phyloP scores from a whole-genome alignment of 2,888 invertebrate species.

The Dascillus cervinus region DNA sequence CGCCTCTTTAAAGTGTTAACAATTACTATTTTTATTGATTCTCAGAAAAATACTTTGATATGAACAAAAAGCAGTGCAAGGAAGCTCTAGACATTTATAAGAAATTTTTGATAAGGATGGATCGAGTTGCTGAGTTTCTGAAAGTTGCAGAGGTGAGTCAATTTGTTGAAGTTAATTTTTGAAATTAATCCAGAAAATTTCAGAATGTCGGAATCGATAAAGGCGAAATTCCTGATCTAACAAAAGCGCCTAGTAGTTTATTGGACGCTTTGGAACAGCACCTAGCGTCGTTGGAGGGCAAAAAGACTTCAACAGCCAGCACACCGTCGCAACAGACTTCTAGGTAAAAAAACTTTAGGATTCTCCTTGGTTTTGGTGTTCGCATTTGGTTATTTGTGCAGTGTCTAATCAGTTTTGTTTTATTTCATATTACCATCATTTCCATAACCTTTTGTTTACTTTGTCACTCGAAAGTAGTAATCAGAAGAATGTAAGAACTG shows the following conservation, averaged over 20 bases:
- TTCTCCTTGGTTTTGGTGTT: not conserved
- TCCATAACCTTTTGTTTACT: not conserved
- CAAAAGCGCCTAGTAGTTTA: constrained; percentile 94
- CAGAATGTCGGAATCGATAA: constrained; percentile 94
- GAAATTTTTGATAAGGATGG: constrained; percentile 97
- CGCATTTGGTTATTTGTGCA: not conserved
- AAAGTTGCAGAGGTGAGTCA: constrained; percentile 66
- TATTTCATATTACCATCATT: too few species aligned
- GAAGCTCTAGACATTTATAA: constrained; percentile 98
- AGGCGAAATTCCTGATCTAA: constrained; percentile 96
- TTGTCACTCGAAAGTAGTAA: constrained; percentile 49
- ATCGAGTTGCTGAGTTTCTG: constrained; percentile 95
- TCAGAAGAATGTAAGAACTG: constrained; percentile 83
- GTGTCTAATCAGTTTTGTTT: too few species aligned
- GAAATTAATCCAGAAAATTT: constrained; percentile 23
- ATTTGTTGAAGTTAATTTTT: too few species aligned
- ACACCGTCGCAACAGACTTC: constrained; percentile 72
- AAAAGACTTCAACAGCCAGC: constrained; percentile 76
- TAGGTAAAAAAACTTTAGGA: not conserved
- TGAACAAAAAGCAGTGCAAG: constrained; percentile 98
- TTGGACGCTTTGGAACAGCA: constrained; percentile 96
- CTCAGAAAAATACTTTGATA: constrained; percentile 96
- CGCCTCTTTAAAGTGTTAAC: too few species aligned
- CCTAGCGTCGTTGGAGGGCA: constrained; percentile 86
- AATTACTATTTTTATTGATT: constrained; percentile 20